A percentile compares a stretch with the other conserved stretches of the same genome.
These are phyloP conservation scores for Rambutsinella grinnellia DNA, from an alignment of 2,888 invertebrate genomes.

Conservation along the genomic window DNA sequence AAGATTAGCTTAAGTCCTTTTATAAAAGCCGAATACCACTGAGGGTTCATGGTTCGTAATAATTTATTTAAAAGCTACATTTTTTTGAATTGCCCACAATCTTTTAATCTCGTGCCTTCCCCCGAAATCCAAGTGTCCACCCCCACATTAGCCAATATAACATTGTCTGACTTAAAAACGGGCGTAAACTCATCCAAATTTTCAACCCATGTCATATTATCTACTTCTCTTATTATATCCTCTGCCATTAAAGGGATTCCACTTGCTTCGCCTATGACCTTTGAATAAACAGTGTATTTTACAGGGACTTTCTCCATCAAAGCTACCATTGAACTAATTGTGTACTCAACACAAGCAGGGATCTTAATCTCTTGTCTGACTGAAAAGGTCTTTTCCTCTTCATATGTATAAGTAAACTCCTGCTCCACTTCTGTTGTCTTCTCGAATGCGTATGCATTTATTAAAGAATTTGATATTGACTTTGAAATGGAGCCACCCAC, in stretches of 20 bases:
- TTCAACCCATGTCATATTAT: neutral
- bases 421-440: neutral
- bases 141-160: neutral
- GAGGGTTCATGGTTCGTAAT: too few relatives aligned
- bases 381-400: neutral
- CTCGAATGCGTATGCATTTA: neutral
- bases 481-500: too few relatives aligned
- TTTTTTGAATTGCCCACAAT: too few relatives aligned
- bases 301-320: neutral
- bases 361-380: neutral
- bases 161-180: neutral
- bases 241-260: neutral
- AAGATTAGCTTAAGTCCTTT: too few relatives aligned
- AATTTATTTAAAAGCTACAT: too few relatives aligned
- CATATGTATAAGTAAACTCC: neutral
- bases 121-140: slow-evolving; percentile 2
- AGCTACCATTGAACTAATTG: neutral
- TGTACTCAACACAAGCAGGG: slow-evolving; percentile 5
- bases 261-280: neutral
- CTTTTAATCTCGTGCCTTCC: neutral
- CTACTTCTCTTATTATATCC: neutral
- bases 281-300: neutral
- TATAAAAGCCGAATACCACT: too few relatives aligned
- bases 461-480: neutral
- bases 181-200: slow-evolving; percentile 1